These are phyloP conservation scores for Pelosia muscerda DNA, from an alignment of 2,888 invertebrate genomes.

Conservation along the genomic window DNA sequence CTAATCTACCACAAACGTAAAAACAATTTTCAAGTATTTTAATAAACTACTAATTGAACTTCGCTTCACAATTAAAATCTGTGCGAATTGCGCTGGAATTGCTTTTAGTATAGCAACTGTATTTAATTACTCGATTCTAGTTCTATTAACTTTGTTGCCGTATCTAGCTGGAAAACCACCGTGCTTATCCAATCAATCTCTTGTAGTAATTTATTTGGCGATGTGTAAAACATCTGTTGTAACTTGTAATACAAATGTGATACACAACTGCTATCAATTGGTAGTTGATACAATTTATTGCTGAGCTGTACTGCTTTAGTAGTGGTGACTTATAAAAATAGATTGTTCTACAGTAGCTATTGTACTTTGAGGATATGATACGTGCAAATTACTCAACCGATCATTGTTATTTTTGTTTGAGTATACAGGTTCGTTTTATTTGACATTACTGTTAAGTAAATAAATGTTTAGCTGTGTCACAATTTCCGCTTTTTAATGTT, in stretches of 20 bases:
- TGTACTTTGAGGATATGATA: slow-evolving; percentile 33
- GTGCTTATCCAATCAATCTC: slow-evolving; percentile 48
- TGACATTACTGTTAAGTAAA: slow-evolving; percentile 37
- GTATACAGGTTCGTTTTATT: slow-evolving; percentile 28
- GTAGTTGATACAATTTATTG: slow-evolving; percentile 4
- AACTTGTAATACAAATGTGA: slow-evolving; percentile 6
- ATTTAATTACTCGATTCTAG: slow-evolving; percentile 38
- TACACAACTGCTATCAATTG: background rate
- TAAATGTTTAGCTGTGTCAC: slow-evolving; percentile 42
- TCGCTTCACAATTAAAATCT: slow-evolving; percentile 67
- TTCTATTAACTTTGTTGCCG: slow-evolving; percentile 41
- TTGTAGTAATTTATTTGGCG: slow-evolving; percentile 50
- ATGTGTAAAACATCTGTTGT: slow-evolving; percentile 50
- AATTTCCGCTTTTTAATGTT: slow-evolving; percentile 43
- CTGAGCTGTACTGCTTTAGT: background rate
- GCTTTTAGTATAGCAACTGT: slow-evolving; percentile 46
- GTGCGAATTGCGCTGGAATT: slow-evolving; percentile 54
- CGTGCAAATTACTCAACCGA: slow-evolving; percentile 21
- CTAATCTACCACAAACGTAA: too few relatives aligned
- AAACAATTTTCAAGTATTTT: slow-evolving; percentile 45
- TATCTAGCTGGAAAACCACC: slow-evolving; percentile 36
- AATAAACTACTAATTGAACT: slow-evolving; percentile 48
- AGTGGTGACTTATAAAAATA: slow-evolving; percentile 62
- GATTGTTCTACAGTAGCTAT: slow-evolving; percentile 43
- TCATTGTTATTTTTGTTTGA: slow-evolving; percentile 20